A percentile compares a stretch with the other conserved stretches of the same genome.
Conservation (phyloP, 2,113 vertebrate genomes). For the Dicaeum eximium region DNA sequence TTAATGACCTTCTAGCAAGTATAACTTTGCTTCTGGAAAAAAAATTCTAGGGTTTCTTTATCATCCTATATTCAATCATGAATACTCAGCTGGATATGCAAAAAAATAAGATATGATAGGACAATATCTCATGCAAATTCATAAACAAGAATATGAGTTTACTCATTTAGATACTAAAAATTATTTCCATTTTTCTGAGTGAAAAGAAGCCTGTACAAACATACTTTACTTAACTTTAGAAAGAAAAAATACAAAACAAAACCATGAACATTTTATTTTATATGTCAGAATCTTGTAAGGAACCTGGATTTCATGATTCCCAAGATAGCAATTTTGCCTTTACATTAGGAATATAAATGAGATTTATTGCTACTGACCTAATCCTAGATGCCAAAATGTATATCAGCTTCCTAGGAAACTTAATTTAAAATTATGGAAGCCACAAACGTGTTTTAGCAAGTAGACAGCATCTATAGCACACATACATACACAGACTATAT, state of each 20-base stretch:
- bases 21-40: constrained; percentile 52
- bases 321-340: constrained; percentile 58
- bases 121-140: constrained; percentile 49
- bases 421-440: constrained; percentile 73
- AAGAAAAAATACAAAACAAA: constrained; percentile 45
- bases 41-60: constrained; percentile 49
- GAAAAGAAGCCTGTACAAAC: constrained; percentile 59
- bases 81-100: constrained; percentile 48
- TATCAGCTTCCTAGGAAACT: constrained; percentile 68
- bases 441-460: constrained; percentile 60
- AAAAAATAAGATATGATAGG: constrained; percentile 59
- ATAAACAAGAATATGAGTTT: constrained; percentile 56
- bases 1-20: constrained; percentile 55
- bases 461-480: not conserved
- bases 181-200: constrained; percentile 70
- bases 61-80: constrained; percentile 45
- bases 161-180: constrained; percentile 21
- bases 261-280: constrained; percentile 56
- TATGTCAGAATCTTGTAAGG: constrained; percentile 53
- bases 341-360: constrained; percentile 70
- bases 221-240: constrained; percentile 57
- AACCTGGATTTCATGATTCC: constrained; percentile 50
- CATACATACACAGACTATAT: not conserved
- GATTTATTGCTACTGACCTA: constrained; percentile 70
- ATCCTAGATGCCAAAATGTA: constrained; percentile 64